A percentile compares a stretch with the other conserved stretches of the same genome.
These are phyloP conservation scores for Tricholaema leucomelas DNA, from an alignment of 2,113 vertebrate genomes.

Conservation along the genomic window DNA sequence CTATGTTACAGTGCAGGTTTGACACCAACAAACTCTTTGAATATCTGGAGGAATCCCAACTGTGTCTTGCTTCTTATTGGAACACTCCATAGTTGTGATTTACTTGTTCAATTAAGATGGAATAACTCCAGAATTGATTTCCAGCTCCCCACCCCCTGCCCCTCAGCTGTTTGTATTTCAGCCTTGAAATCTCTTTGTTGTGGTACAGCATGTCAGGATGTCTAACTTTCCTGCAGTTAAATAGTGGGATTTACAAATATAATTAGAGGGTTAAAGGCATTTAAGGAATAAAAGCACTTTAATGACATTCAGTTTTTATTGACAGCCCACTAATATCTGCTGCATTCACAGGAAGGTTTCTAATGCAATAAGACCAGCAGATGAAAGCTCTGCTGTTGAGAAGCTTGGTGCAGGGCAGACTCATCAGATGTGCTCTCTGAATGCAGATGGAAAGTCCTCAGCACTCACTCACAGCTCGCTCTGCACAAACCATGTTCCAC, in stretches of 20 bases:
- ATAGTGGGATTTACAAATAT: neutral
- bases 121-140: neutral
- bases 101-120: neutral
- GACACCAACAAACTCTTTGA: neutral
- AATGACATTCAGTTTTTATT: conserved; percentile 24
- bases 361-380: conserved; percentile 32
- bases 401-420: neutral
- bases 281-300: conserved; percentile 40
- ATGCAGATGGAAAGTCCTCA: conserved; percentile 5
- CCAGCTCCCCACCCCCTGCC: no score
- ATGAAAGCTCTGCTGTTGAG: conserved; percentile 36
- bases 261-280: conserved; percentile 47
- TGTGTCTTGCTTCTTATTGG: neutral
- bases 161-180: neutral
- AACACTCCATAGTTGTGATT: neutral
- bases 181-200: neutral
- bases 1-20: neutral
- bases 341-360: conserved; percentile 18
- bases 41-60: neutral
- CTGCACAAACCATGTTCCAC: neutral
- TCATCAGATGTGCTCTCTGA: neutral
- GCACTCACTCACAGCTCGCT: neutral
- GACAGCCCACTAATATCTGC: conserved; percentile 13
- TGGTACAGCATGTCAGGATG: conserved; percentile 4
- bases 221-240: neutral